Evolutionary conservation across 92 coral and sea anemone species (phyloP), one percentile per base, ranked within the genome.

Genomic region (Blastomussa wellsi): DNA sequence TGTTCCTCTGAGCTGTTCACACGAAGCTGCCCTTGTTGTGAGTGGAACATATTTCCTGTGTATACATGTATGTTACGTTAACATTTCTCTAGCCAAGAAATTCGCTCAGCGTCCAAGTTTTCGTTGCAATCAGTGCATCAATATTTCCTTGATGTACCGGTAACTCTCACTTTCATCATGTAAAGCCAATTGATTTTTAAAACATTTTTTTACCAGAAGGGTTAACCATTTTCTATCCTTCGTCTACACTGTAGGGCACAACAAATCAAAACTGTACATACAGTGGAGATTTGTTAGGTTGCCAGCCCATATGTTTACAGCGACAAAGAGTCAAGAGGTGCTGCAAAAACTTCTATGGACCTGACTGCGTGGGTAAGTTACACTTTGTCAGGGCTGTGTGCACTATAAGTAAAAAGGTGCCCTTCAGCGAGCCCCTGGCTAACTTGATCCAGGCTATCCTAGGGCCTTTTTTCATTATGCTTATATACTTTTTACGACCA

Each of bases 341-440:
- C 32, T 96, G 98, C 72, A 14, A 84, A 4, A 94, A 96, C 81
- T 90, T 84, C 41, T 96, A 90, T 76, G 98, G 98, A 29, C 79
- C 98, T 11, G 89, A 81, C 88, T 96, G 98, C 70, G 68, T 79
- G 69, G 95, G 98, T 96, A 72, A 76, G 89, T 66, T 55, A 19
- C 5, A 3, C 38, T 57, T 31, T 13, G 11, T 12, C 57, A 47
- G n/a, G 28, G 2, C 14, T 70, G 48, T 19, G 28, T 38, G 41
- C 5, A 19, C 47, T 69, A 28, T 15, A 35, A 69, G 24, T 35
- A 14, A 69, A 6, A 24, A 7, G n/a, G 78, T 7, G 2, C 31
- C 29, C 29, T 55, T 0, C 0, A 53, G 64, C 67, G 32, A n/a
- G 32, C 14, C 33, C 67, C 31, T 55, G 26, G 64, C 4, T 44